Percentiles rank a stretch among this genome's conserved stretches.
These are phyloP conservation scores for Callorhinus ursinus DNA, from an alignment of 2,113 vertebrate species.

Conservation along the genomic window DNA sequence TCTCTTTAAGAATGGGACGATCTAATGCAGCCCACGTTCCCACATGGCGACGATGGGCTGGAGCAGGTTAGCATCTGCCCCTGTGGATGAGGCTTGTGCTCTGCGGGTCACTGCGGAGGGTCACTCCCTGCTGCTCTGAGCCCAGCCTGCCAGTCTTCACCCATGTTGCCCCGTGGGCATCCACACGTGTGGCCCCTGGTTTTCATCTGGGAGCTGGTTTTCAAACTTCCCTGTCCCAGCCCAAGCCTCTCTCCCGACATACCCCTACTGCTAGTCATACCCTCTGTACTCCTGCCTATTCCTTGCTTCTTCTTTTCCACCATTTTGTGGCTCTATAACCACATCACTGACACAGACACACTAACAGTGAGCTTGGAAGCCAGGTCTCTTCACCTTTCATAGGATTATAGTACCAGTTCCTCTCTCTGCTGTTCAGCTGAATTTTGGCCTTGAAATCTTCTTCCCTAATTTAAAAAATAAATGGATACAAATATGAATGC, in stretches of 20 bases:
- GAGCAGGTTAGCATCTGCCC: rapidly evolving
- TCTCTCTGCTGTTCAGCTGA: background rate
- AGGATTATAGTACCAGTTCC: background rate
- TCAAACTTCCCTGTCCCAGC: background rate
- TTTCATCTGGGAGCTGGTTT: background rate
- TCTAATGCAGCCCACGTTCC: rapidly evolving
- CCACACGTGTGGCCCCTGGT: background rate
- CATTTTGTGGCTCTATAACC: rapidly evolving
- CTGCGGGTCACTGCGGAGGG: too few species aligned
- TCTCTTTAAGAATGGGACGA: background rate
- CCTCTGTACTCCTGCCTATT: rapidly evolving
- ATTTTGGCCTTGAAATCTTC: background rate
- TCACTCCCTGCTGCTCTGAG: background rate
- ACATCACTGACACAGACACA: rapidly evolving
- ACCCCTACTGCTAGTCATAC: background rate
- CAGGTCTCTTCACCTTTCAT: background rate
- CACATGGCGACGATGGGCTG: rapidly evolving
- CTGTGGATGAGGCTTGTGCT: rapidly evolving
- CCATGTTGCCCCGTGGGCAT: rapidly evolving
- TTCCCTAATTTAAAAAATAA: background rate
- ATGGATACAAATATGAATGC: background rate
- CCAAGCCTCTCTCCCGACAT: rapidly evolving
- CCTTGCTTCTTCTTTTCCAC: background rate
- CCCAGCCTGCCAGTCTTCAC: rapidly evolving
- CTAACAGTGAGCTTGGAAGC: background rate